Evolutionary conservation across 2,888 invertebrate genomes (phyloP).

Genomic region (Lasioglossum villosulum): DNA sequence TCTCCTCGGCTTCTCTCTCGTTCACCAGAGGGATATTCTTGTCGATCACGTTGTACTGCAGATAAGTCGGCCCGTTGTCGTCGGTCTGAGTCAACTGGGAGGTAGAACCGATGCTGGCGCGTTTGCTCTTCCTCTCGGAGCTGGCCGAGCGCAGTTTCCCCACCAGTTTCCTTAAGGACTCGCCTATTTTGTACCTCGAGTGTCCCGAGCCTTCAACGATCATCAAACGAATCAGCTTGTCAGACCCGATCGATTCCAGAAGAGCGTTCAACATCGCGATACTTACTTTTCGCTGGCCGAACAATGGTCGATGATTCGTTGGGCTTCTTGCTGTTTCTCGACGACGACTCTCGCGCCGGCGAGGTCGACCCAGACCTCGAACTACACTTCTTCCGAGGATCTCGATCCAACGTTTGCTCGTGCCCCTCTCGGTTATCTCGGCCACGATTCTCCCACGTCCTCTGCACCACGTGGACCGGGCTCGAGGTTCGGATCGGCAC

Average conservation of each 20-base stretch:
- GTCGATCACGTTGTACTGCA: slow-evolving; percentile 86
- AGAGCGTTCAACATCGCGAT: neutral
- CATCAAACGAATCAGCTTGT: neutral
- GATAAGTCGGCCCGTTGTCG: slow-evolving; percentile 84
- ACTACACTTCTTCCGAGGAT: slow-evolving; percentile 53
- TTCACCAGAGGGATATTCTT: slow-evolving; percentile 84
- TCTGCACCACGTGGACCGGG: slow-evolving; percentile 80
- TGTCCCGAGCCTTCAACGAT: slow-evolving; percentile 71
- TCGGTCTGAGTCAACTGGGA: slow-evolving; percentile 82
- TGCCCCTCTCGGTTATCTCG: slow-evolving; percentile 67
- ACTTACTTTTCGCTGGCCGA: slow-evolving; percentile 69
- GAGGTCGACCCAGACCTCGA: slow-evolving; percentile 76
- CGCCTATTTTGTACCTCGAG: slow-evolving; percentile 87
- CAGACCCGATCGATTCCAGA: neutral
- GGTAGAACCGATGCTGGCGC: slow-evolving; percentile 76
- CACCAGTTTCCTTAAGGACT: slow-evolving; percentile 92
- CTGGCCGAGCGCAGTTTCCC: slow-evolving; percentile 93
- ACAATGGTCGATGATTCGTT: slow-evolving; percentile 46
- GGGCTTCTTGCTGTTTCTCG: slow-evolving; percentile 63
- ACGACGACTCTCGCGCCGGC: slow-evolving; percentile 62
- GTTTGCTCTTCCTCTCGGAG: slow-evolving; percentile 88
- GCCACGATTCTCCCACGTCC: slow-evolving; percentile 81
- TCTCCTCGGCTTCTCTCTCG: slow-evolving; percentile 80
- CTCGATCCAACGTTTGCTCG: slow-evolving; percentile 57
- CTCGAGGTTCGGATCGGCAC: slow-evolving; percentile 69